phyloP scores from a whole-genome alignment of 2,113 vertebrate genomes.

The Megaptera novaeangliae region DNA sequence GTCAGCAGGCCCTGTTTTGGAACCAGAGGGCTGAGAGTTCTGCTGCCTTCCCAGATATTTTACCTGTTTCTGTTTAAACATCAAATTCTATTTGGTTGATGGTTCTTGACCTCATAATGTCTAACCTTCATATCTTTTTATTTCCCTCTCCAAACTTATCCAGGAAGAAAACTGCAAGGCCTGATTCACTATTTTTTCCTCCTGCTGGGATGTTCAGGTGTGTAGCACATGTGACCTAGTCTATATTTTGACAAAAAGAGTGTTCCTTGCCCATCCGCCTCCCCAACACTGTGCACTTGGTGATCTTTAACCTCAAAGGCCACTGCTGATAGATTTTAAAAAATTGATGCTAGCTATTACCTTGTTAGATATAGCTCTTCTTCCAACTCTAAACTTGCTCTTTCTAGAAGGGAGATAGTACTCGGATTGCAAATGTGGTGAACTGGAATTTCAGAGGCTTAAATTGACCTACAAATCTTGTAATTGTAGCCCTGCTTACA shows the following conservation, averaged over 20 bases:
- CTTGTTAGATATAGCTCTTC: conserved; percentile 43
- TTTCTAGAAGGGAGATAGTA: conserved; percentile 67
- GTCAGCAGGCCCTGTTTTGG: conserved; percentile 44
- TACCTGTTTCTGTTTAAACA: conserved; percentile 17
- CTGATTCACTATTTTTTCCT: neutral
- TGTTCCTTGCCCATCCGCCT: neutral
- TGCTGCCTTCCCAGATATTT: conserved; percentile 48
- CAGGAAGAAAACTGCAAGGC: conserved; percentile 27
- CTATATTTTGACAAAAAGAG: neutral
- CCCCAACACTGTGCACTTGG: neutral
- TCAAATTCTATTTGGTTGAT: conserved; percentile 53
- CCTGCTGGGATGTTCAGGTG: neutral
- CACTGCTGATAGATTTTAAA: conserved; percentile 22
- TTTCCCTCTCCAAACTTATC: neutral
- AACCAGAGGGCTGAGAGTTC: conserved; percentile 2
- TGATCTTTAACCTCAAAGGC: conserved; percentile 35
- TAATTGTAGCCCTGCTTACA: conserved; percentile 55
- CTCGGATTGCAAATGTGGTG: conserved; percentile 46
- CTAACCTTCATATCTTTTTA: conserved; percentile 35
- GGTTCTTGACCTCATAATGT: conserved; percentile 65
- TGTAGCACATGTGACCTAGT: neutral
- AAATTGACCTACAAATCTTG: conserved; percentile 61
- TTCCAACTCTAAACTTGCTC: conserved; percentile 42
- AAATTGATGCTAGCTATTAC: conserved; percentile 49
- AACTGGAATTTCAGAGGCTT: conserved; percentile 70